Base-by-base conservation (phyloP, 30 jellyfish, hydroid and myxozoan species). In the Chrysaora quinquecirrha region DNA sequence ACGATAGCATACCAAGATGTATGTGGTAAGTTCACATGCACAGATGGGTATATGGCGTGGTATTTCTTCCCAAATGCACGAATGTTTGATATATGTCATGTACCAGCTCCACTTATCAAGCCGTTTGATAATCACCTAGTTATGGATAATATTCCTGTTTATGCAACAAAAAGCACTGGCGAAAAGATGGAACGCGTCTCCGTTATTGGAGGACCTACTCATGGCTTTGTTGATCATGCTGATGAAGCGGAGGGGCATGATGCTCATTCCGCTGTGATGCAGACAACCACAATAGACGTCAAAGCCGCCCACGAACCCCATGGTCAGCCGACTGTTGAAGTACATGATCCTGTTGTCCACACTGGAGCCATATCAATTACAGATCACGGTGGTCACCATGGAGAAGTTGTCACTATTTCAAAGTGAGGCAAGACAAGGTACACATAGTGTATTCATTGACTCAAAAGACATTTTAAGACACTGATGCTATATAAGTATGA, bases 41-140 rank as follows among this genome's bases (percentile, higher is more conserved):
- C 92, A 1, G 92, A 82, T 54, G 92, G 92, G 20, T 82, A 65
- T 72, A 82, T 82, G 92, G 92, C 92, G 7, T 82, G 92, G 92
- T 82, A 82, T 34, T 82, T 30, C 85, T 68, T 82, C 33, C 92
- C 92, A 23, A 82, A 82, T 58, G 92, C 92, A 11, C 63, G 64
- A 12, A 69, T 43, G 38, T 82, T 82, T 27, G 85, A 68, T 24
- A 27, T 70, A 2, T 82, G 92, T 28, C 92, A 69, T 19, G 92
- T 82, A 9, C 92, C 92, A 30, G 60, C 71, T 3, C 80, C 92
- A 9, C 30, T 82, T 4, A 76, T 25, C 75, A 71, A 35, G 11
- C 92, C 46, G 3, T 33, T 68, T 25, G 76, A 49, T 32, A 81
- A 82, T 0, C 79, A 34, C 18, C 79, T 23, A 18, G 84, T 82